Conservation (phyloP, 2,888 invertebrate species). For the Hirtodrosophila alboralis region DNA sequence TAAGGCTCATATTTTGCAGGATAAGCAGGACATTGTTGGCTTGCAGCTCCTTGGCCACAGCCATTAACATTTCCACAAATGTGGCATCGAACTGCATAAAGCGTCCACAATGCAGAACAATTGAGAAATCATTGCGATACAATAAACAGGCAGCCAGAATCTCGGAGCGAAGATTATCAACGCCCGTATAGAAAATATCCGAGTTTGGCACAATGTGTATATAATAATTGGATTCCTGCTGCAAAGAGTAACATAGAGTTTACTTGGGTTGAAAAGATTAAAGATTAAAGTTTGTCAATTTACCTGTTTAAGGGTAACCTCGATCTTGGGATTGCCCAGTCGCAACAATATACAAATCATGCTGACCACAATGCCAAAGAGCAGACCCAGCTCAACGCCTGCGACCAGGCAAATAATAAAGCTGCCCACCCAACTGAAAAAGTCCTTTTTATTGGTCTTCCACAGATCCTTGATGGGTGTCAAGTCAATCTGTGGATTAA, state of each 20-base stretch:
- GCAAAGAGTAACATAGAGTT: constrained; percentile 8
- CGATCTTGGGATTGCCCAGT: constrained; percentile 87
- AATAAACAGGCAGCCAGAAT: constrained; percentile 85
- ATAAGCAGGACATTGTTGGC: constrained; percentile 85
- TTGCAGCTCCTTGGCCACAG: constrained; percentile 86
- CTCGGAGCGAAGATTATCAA: constrained; percentile 87
- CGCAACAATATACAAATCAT: constrained; percentile 87
- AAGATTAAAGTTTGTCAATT: neutral
- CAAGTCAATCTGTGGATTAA: constrained; percentile 85
- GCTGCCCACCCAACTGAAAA: constrained; percentile 88
- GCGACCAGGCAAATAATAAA: constrained; percentile 88
- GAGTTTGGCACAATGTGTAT: constrained; percentile 87
- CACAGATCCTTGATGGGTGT: constrained; percentile 85
- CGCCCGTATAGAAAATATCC: constrained; percentile 89
- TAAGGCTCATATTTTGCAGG: constrained; percentile 70
- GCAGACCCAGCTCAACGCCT: constrained; percentile 92
- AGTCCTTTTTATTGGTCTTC: constrained; percentile 87
- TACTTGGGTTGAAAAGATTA: neutral
- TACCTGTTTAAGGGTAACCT: constrained; percentile 74
- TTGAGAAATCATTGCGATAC: constrained; percentile 84
- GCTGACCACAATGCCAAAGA: constrained; percentile 88
- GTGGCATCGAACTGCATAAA: constrained; percentile 89
- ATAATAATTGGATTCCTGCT: constrained; percentile 85
- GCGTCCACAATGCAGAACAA: constrained; percentile 88
- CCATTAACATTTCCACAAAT: constrained; percentile 87